Conservation (phyloP, 1,140 invertebrate species). For the Phenacoccus solenopsis region DNA sequence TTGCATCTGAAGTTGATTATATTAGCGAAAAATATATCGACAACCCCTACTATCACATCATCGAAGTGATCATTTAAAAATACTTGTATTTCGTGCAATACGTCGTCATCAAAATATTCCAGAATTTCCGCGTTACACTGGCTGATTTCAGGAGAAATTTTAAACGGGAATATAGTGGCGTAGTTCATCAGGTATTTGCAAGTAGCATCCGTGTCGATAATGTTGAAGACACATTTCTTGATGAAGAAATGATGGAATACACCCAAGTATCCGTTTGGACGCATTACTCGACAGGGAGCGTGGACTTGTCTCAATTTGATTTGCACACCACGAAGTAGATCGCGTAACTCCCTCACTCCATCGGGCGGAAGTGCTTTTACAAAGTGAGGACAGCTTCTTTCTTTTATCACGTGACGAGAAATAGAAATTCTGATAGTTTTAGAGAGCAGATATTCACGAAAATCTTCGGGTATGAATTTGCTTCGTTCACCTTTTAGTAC, state of each 20-base stretch:
- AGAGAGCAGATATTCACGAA: background rate
- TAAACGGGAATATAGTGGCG: background rate
- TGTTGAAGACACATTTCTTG: background rate
- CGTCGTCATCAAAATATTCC: background rate
- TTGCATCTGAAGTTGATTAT: background rate
- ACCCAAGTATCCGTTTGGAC: background rate
- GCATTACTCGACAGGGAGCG: background rate
- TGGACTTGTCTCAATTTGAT: background rate
- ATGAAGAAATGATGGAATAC: background rate
- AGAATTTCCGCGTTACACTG: background rate
- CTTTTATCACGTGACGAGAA: background rate
- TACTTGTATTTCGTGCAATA: background rate
- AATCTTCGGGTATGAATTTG: background rate
- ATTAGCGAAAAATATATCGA: background rate
- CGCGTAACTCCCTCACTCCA: background rate
- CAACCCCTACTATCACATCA: background rate
- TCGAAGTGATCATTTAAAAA: background rate
- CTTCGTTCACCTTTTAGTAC: background rate
- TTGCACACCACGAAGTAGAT: background rate
- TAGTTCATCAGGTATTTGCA: background rate
- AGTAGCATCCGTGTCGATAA: background rate
- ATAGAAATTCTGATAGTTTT: background rate
- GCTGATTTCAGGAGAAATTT: background rate
- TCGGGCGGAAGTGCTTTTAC: background rate
- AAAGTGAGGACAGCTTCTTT: background rate